phyloP scores from a whole-genome alignment of 1,140 invertebrate species.

The Caenorhabditis remanei region DNA sequence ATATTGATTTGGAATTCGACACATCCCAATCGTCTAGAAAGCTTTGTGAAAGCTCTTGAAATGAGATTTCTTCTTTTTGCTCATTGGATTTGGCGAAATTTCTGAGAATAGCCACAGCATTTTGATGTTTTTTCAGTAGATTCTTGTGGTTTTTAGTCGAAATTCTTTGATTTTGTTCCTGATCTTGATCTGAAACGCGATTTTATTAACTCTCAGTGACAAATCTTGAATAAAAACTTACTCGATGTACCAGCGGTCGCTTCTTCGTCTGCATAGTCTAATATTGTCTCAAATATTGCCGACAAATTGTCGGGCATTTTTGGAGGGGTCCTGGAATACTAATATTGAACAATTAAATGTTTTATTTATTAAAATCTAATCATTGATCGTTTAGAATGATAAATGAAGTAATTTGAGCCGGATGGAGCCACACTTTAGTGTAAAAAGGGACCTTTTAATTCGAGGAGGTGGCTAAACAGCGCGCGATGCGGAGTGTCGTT shows the following conservation, averaged over 20 bases:
- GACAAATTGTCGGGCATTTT: slow-evolving; percentile 45
- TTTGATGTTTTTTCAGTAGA: slow-evolving; percentile 6
- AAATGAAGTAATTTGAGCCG: background rate
- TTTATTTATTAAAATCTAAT: too few relatives aligned
- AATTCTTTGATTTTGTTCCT: background rate
- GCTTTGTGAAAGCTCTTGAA: slow-evolving; percentile 21
- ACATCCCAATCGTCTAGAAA: slow-evolving; percentile 60
- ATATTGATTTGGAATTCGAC: slow-evolving; percentile 28
- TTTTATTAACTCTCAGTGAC: background rate
- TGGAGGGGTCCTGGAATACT: background rate
- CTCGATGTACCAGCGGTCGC: background rate
- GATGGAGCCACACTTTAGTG: background rate
- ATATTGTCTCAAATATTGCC: slow-evolving; percentile 36
- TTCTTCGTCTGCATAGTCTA: slow-evolving; percentile 31
- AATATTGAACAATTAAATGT: too few relatives aligned
- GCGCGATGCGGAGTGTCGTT: slow-evolving; percentile 29
- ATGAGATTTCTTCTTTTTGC: slow-evolving; percentile 20
- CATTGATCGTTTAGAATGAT: background rate
- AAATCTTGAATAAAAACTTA: background rate
- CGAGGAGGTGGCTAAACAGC: background rate
- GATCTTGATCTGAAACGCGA: background rate
- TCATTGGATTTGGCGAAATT: background rate
- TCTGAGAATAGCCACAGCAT: background rate
- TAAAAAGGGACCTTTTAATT: background rate
- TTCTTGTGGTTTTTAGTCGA: background rate